phyloP scores from a whole-genome alignment of 2,888 invertebrate genomes.

The Drosophila formosana region DNA sequence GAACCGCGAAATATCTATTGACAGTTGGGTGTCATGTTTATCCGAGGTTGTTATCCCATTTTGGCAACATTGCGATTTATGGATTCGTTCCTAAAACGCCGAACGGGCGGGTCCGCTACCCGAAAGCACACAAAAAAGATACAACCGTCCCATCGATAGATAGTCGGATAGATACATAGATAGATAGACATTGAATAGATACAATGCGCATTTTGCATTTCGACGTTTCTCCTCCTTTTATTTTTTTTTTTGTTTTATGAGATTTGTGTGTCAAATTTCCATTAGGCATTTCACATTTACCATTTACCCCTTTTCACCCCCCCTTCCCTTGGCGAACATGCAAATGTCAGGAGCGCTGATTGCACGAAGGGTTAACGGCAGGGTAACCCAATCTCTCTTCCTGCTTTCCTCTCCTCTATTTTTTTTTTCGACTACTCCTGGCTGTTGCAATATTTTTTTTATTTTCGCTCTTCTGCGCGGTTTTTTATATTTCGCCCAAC shows the following conservation, averaged over 20 bases:
- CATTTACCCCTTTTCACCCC: slow-evolving; percentile 50
- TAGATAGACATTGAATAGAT: slow-evolving; percentile 66
- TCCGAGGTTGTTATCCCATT: slow-evolving; percentile 84
- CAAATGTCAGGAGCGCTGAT: slow-evolving; percentile 72
- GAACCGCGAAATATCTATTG: slow-evolving; percentile 85
- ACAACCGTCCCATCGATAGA: slow-evolving; percentile 24
- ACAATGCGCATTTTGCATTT: slow-evolving; percentile 77
- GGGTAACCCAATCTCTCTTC: slow-evolving; percentile 80
- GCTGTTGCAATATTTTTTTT: slow-evolving; percentile 63
- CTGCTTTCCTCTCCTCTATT: background rate
- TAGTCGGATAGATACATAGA: slow-evolving; percentile 52
- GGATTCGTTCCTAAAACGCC: slow-evolving; percentile 52
- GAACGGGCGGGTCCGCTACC: slow-evolving; percentile 66
- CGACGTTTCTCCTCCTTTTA: slow-evolving; percentile 20
- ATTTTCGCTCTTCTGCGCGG: background rate
- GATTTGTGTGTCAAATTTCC: slow-evolving; percentile 83
- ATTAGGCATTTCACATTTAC: slow-evolving; percentile 76
- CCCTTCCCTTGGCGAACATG: slow-evolving; percentile 58
- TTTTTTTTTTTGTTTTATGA: slow-evolving; percentile 66
- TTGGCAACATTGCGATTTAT: slow-evolving; percentile 84
- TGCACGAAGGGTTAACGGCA: slow-evolving; percentile 64
- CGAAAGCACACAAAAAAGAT: slow-evolving; percentile 5
- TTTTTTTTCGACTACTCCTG: slow-evolving; percentile 29
- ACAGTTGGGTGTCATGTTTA: slow-evolving; percentile 86
- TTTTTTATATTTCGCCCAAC: slow-evolving; percentile 20